Evolutionary conservation across 2,888 invertebrate species (phyloP).

Genomic region (Arenicola marina): DNA sequence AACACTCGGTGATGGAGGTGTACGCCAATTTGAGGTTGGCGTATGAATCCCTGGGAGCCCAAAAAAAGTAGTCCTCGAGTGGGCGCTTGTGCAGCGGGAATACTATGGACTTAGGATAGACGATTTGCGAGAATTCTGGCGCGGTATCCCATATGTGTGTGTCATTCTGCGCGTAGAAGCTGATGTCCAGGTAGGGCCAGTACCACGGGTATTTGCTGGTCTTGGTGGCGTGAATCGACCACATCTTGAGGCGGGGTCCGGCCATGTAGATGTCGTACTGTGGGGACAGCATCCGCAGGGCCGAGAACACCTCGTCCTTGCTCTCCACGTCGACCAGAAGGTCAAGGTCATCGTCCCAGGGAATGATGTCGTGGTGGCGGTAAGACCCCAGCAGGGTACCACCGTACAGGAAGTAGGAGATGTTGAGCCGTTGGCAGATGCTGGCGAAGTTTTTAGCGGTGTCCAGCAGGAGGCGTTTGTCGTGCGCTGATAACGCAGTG

Average conservation of each 20-base stretch:
- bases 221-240: neutral
- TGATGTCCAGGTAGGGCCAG: slow-evolving; percentile 37
- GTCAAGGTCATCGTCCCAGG: slow-evolving; percentile 5
- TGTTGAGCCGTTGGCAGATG: neutral
- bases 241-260: neutral
- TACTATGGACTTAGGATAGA: slow-evolving; percentile 25
- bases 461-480: neutral
- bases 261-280: neutral
- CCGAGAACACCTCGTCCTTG: neutral
- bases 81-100: slow-evolving; percentile 34
- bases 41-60: slow-evolving; percentile 31
- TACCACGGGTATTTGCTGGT: slow-evolving; percentile 20
- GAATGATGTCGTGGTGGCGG: slow-evolving; percentile 3
- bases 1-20: slow-evolving; percentile 17
- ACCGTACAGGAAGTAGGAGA: slow-evolving; percentile 2
- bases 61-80: slow-evolving; percentile 24
- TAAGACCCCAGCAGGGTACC: neutral
- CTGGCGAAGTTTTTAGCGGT: neutral
- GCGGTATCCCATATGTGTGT: slow-evolving; percentile 35
- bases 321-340: neutral
- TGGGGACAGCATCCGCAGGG: neutral
- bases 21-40: slow-evolving; percentile 24
- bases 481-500: neutral
- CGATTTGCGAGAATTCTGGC: slow-evolving; percentile 19
- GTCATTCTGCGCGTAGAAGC: slow-evolving; percentile 31